A percentile compares a stretch with the other conserved stretches of the same genome.
phyloP scores from a whole-genome alignment of 2,888 invertebrate species.

The Tiphia femorata region DNA sequence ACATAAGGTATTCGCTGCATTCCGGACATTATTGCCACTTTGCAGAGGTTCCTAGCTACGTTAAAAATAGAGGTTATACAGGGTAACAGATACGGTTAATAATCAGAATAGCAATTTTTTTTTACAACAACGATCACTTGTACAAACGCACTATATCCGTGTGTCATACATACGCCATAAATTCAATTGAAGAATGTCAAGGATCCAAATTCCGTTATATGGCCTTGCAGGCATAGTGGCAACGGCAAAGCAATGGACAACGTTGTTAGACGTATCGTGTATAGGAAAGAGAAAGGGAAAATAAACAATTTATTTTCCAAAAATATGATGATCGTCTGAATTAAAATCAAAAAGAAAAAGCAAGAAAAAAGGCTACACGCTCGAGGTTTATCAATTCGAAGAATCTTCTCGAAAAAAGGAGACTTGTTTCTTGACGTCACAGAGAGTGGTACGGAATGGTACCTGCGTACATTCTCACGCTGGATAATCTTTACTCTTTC shows the following conservation, averaged over 20 bases:
- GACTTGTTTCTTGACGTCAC: constrained; percentile 26
- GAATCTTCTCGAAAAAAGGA: constrained; percentile 10
- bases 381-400: not conserved
- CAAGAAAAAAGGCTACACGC: not conserved
- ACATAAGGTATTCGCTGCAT: too few species aligned
- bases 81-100: too few species aligned
- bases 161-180: too few species aligned
- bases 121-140: too few species aligned
- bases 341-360: not conserved
- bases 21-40: too few species aligned
- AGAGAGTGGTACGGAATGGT: constrained; percentile 31
- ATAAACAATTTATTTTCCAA: not conserved
- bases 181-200: constrained; percentile 12
- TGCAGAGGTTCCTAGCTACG: too few species aligned
- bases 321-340: not conserved
- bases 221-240: constrained; percentile 3
- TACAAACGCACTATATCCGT: too few species aligned
- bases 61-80: too few species aligned
- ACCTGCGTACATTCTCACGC: constrained; percentile 27
- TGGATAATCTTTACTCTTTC: constrained; percentile 22
- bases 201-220: constrained; percentile 13
- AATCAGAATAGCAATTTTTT: too few species aligned
- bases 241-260: too few species aligned
- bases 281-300: not conserved
- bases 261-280: too few species aligned